phyloP scores from a whole-genome alignment of 2,888 invertebrate species.

The Ectemnius cavifrons region DNA sequence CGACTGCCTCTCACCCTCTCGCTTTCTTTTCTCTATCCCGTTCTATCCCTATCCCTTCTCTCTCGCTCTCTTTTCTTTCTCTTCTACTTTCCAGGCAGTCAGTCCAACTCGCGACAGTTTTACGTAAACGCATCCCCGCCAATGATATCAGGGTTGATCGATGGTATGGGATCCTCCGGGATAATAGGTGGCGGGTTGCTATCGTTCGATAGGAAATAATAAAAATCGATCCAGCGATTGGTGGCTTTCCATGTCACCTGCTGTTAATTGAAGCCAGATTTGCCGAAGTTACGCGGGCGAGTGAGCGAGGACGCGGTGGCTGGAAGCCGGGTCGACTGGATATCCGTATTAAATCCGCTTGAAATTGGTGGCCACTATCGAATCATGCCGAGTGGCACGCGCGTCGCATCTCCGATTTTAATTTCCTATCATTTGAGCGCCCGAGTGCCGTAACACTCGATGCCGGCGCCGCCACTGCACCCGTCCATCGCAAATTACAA shows the following conservation, averaged over 20 bases:
- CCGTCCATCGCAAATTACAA: slow-evolving; percentile 50
- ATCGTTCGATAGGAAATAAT: neutral
- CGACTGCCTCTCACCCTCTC: neutral
- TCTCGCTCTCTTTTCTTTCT: neutral
- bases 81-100: neutral
- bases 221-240: neutral
- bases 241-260: slow-evolving; percentile 19
- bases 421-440: slow-evolving; percentile 51
- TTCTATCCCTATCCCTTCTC: neutral
- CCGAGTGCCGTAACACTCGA: slow-evolving; percentile 33
- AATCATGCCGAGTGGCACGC: slow-evolving; percentile 17
- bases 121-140: neutral
- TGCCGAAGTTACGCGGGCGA: slow-evolving; percentile 2
- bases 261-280: slow-evolving; percentile 32
- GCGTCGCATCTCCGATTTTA: slow-evolving; percentile 42
- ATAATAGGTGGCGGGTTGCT: neutral
- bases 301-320: neutral
- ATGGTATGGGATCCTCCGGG: neutral
- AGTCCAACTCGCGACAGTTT: slow-evolving; percentile 8
- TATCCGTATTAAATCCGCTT: slow-evolving; percentile 13
- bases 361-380: slow-evolving; percentile 18
- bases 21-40: slow-evolving; percentile 30
- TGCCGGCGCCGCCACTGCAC: slow-evolving; percentile 26
- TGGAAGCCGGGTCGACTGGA: slow-evolving; percentile 7
- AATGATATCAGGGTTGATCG: too few species aligned